Evolutionary conservation across 2,888 invertebrate genomes (phyloP).

Genomic region (Boloria euphrosyne): DNA sequence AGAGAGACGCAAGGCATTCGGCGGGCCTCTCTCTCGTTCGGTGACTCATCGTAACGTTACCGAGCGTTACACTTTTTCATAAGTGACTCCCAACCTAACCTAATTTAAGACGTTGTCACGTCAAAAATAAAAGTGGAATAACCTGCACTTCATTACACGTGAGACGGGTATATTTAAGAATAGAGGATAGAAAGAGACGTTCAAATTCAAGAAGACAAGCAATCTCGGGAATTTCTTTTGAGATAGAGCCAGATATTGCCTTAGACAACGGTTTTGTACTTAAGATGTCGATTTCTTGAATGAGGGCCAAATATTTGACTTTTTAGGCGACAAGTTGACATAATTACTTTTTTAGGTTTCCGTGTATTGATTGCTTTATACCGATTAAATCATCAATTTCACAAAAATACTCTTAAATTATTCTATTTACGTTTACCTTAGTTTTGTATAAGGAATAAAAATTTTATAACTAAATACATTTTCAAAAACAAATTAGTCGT

Average conservation of each 20-base stretch:
- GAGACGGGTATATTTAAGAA: constrained; percentile 42
- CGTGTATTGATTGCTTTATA: too few relatives aligned
- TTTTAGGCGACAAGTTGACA: constrained; percentile 58
- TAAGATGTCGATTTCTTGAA: constrained; percentile 67
- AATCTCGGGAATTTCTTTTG: constrained; percentile 53
- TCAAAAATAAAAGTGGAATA: constrained; percentile 58
- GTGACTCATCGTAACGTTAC: too few relatives aligned
- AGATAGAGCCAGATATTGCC: constrained; percentile 54
- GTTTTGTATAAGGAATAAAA: too few relatives aligned
- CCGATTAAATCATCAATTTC: too few relatives aligned
- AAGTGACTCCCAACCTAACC: too few relatives aligned
- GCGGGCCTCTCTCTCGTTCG: too few relatives aligned
- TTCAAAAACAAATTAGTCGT: constrained; percentile 14
- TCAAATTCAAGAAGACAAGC: constrained; percentile 48
- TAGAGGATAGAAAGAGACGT: constrained; percentile 47
- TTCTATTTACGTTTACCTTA: too few relatives aligned
- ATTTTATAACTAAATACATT: not conserved
- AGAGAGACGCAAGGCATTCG: too few relatives aligned
- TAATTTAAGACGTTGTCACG: too few relatives aligned
- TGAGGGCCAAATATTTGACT: constrained; percentile 61
- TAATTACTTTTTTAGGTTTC: too few relatives aligned
- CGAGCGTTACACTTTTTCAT: too few relatives aligned
- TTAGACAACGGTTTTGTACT: constrained; percentile 61
- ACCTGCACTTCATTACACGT: constrained; percentile 51
- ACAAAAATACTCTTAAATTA: too few relatives aligned